Evolutionary conservation across 2,888 invertebrate genomes (phyloP).

Genomic region (Scelioninae gen. 1): DNA sequence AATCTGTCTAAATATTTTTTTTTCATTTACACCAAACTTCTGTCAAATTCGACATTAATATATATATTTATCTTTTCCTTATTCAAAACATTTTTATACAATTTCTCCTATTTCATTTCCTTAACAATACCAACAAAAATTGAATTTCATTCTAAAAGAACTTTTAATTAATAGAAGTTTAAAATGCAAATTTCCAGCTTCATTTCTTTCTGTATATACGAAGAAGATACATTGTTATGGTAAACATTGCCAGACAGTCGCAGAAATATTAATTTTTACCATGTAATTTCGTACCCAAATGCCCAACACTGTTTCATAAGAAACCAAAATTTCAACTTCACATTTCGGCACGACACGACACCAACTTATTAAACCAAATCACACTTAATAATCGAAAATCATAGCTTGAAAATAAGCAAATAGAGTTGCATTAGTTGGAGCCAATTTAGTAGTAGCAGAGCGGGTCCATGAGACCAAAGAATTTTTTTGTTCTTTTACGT

Average conservation of each 20-base stretch:
- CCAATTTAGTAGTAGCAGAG: constrained; percentile 22
- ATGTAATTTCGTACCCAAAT: too few relatives aligned
- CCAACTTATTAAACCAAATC: constrained; percentile 14
- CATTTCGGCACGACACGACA: neutral
- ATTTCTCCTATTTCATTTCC: too few relatives aligned
- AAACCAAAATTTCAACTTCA: neutral
- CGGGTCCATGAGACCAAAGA: constrained; percentile 41
- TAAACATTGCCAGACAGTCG: constrained; percentile 1
- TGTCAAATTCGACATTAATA: too few relatives aligned
- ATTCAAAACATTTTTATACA: too few relatives aligned
- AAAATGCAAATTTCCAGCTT: neutral
- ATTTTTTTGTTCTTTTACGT: constrained; percentile 41
- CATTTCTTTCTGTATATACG: too few relatives aligned
- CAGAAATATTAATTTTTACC: constrained; percentile 6
- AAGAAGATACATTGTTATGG: neutral
- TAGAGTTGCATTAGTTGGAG: constrained; percentile 39
- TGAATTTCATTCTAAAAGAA: neutral
- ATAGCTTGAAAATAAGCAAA: constrained; percentile 31
- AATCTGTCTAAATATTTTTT: too few relatives aligned
- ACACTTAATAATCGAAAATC: constrained; percentile 36
- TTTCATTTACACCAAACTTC: too few relatives aligned
- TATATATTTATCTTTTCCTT: too few relatives aligned
- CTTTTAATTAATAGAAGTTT: constrained; percentile 1
- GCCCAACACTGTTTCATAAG: neutral
- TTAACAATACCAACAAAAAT: too few relatives aligned